Evolutionary conservation across 2,113 vertebrate species (phyloP), one percentile per base, ranked within the genome.

Genomic region (Galemys pyrenaicus): DNA sequence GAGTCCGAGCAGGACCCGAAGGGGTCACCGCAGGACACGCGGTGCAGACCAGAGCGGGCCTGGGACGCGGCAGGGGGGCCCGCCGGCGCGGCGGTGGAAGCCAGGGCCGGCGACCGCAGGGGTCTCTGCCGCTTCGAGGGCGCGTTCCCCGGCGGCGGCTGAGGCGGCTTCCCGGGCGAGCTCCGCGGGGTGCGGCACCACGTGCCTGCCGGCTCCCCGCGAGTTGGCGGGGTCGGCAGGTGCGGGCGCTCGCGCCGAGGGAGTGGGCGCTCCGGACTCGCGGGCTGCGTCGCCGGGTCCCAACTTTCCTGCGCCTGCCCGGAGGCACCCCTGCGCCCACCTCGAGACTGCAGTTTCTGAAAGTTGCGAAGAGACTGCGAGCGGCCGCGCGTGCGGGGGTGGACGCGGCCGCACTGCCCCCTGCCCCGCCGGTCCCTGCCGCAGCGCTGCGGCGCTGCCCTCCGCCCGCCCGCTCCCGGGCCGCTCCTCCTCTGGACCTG

Each of bases 391-490:
- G 51, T 32, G 32, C 9, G 24, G 17, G 39, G 24, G 64, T 39
- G 15, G 70, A 15, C 64, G 9, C 28, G 65, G 79, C 86, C 1
- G 26, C 54, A 6, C 83, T 3, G 41, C 51, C 94, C 39, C 92
- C 49, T 26, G 32, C 64, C 35, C 22, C 0, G 86, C 84, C 67
- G 5, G 51, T 83, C 73, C 60, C 77, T 92, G 91, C 96, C 81
- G 96, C 96, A 96, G 96, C 85, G 91, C 91, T 90, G 94, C 85
- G 91, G 82, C 67, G 74, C 58, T 3, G 49, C 71, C 92, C 93
- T 75, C 91, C n/a, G n/a, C 56, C 15, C 1, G 58, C 80, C 26
- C 12, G 80, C 62, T 24, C 62, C n/a, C n/a, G 1, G 60, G 70
- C 56, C 37, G 75, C 70, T 35, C 39, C 71, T 6, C 37, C 10